Conservation (phyloP, 2,113 vertebrate genomes). For the Rhodinocichla rosea region DNA sequence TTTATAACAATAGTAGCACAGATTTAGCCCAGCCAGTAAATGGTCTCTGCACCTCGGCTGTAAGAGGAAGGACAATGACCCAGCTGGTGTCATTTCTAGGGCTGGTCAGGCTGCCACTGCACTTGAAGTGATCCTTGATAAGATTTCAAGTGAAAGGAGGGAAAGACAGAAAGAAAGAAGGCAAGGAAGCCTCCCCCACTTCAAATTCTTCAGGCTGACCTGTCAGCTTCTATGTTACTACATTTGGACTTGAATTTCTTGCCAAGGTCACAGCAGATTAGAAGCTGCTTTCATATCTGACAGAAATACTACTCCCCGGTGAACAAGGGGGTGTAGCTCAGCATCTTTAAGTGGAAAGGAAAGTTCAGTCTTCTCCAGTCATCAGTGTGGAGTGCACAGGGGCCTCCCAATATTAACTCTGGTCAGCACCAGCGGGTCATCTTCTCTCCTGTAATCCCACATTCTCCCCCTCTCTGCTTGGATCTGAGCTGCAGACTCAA, state of each 20-base stretch:
- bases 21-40: background rate
- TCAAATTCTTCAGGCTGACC: slow-evolving; percentile 60
- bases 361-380: background rate
- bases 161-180: background rate
- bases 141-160: background rate
- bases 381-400: background rate
- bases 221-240: slow-evolving; percentile 56
- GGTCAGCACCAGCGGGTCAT: background rate
- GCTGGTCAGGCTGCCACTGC: background rate
- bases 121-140: slow-evolving; percentile 22
- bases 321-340: background rate
- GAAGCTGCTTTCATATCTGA: slow-evolving; percentile 38
- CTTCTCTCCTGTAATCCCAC: background rate
- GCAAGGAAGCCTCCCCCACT: slow-evolving; percentile 2
- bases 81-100: background rate
- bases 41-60: background rate
- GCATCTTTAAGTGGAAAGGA: background rate
- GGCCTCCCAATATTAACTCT: background rate
- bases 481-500: background rate
- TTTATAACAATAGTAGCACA: accelerated
- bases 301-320: slow-evolving; percentile 42
- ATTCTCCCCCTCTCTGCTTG: background rate
- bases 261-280: slow-evolving; percentile 61
- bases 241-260: slow-evolving; percentile 66
- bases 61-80: background rate